phyloP scores from a whole-genome alignment of 2,888 invertebrate species.

The Ferdinandea cuprea region DNA sequence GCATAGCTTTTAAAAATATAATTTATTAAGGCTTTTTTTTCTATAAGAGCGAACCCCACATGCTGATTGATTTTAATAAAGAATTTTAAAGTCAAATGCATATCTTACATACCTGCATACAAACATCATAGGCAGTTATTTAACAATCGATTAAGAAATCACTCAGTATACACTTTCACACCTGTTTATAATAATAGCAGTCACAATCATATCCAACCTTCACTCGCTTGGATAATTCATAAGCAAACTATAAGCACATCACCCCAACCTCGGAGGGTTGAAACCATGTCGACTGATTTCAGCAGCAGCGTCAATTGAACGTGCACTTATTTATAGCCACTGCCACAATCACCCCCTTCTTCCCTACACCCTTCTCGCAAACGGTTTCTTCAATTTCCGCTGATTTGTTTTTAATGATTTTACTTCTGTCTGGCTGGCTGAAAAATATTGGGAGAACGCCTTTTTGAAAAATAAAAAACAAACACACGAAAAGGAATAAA shows the following conservation, averaged over 20 bases:
- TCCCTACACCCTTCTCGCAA: constrained; percentile 1
- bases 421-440: constrained; percentile 49
- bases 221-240: constrained; percentile 3
- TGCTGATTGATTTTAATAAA: no score
- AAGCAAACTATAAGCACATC: constrained; percentile 11
- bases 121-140: no score
- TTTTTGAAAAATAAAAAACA: constrained; percentile 25
- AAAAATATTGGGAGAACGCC: constrained; percentile 12
- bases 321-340: constrained; percentile 12
- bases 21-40: no score
- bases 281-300: neutral
- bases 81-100: no score
- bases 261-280: neutral
- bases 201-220: neutral
- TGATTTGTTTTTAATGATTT: constrained; percentile 74
- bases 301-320: constrained; percentile 39
- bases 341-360: constrained; percentile 2
- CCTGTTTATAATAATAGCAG: constrained; percentile 17
- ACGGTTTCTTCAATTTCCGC: constrained; percentile 63
- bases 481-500: constrained; percentile 59
- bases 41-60: no score
- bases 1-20: no score
- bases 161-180: constrained; percentile 16
- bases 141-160: constrained; percentile 18
- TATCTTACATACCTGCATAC: no score